Conservation (phyloP, 2,797 vertebrate genomes). For the Meda fulgida region DNA sequence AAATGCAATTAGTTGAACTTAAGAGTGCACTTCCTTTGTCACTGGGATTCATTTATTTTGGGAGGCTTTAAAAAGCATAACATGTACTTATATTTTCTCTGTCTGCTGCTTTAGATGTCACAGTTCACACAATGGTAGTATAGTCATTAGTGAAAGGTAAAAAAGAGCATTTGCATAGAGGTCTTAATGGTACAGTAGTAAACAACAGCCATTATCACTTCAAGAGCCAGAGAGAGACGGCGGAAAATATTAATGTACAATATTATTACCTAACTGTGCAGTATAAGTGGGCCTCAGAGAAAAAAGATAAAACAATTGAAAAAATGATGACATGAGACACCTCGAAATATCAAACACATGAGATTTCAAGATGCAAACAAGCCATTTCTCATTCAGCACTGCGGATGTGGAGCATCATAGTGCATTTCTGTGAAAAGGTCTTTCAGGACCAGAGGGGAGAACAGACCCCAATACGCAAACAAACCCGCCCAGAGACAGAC, state of each 20-base stretch:
- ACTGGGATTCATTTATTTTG: neutral
- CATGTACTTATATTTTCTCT: neutral
- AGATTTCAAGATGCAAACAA: slow-evolving; percentile 10
- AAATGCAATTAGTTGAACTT: neutral
- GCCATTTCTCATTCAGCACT: slow-evolving; percentile 1
- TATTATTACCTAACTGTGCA: neutral
- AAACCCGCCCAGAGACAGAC: slow-evolving; percentile 15
- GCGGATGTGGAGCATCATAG: slow-evolving; percentile 29
- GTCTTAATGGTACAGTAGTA: slow-evolving; percentile 4
- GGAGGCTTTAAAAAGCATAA: neutral
- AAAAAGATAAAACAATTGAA: neutral
- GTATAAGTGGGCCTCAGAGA: neutral
- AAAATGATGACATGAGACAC: neutral
- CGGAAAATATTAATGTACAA: neutral
- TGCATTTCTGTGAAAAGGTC: slow-evolving; percentile 48
- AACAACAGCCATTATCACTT: neutral
- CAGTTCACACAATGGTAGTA: neutral
- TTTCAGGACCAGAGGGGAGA: slow-evolving; percentile 44
- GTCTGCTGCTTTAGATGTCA: neutral
- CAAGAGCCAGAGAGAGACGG: neutral
- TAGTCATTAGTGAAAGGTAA: neutral
- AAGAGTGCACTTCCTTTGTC: neutral
- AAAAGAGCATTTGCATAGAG: neutral
- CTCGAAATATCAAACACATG: neutral
- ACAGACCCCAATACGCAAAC: slow-evolving; percentile 33